Evolutionary conservation across 1,140 invertebrate genomes (phyloP), one percentile per base, ranked within the genome.

Genomic region (Rhopalosiphum padi): DNA sequence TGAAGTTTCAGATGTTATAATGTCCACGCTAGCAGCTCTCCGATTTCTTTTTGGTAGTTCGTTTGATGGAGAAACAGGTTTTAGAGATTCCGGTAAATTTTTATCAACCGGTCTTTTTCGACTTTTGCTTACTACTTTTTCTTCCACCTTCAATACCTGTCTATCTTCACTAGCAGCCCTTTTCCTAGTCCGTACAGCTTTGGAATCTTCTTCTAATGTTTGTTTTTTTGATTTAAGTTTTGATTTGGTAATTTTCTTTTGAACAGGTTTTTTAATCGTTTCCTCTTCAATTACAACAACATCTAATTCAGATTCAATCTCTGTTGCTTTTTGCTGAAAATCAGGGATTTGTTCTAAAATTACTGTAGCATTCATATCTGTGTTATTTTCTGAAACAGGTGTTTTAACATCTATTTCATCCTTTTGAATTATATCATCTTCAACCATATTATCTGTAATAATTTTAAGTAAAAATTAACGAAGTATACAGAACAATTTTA

Each of bases 21-120:
- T 85, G 51, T 92, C 91, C 25, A 92, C 91, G 53, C 91, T 92
- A 35, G n/a, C 48, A 0, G 91, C 91, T 51, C 91, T 82, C 6
- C 77, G 43, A 51, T 83, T 83, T 53, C 91, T 85, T 53, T 92
- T 92, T 5, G 21, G n/a, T 37, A 35, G 11, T 41, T 60, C 35
- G 0, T 41, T 60, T 53, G 25, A 51, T 2, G 91, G 91, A 85
- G 77, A 92, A 25, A 85, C 43, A 21, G 46, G 21, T 37, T 82
- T 83, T n/a, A 22, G 51, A 51, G 25, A n/a, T 11, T 77, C 77
- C 15, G 30, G 23, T 51, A 9, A 35, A 85, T 85, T 46, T 85
- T 92, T 92, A 37, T 83, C 77, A 8, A 83, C n/a, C 7, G 46
- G 43, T 85, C 77, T 92, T 92, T 92, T 92, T 30, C 77, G 46